Conservation (phyloP, 1,140 invertebrate species). For the Proales similis region DNA sequence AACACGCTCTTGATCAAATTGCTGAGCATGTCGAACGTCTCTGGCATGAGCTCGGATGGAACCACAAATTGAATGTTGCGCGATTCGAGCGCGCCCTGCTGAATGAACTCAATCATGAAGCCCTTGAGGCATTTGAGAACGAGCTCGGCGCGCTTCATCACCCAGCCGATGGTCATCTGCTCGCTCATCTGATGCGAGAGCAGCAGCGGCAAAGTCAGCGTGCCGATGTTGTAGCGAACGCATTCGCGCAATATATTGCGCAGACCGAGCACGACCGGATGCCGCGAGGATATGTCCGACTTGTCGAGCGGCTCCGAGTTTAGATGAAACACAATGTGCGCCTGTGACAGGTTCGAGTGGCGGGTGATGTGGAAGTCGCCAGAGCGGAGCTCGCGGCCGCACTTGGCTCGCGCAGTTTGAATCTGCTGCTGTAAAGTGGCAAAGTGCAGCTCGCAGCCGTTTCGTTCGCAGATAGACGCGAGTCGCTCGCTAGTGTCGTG, state of each 20-base stretch:
- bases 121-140: slow-evolving; percentile 98
- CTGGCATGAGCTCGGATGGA: slow-evolving; percentile 57
- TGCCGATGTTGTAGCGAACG: slow-evolving; percentile 83
- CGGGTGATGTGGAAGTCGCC: slow-evolving; percentile 89
- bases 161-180: slow-evolving; percentile 95
- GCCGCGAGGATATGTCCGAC: slow-evolving; percentile 85
- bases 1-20: slow-evolving; percentile 29
- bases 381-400: slow-evolving; percentile 54
- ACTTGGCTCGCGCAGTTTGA: slow-evolving; percentile 48
- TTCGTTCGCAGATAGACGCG: slow-evolving; percentile 24
- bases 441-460: slow-evolving; percentile 73
- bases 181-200: slow-evolving; percentile 87
- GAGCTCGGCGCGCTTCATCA: slow-evolving; percentile 83
- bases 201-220: slow-evolving; percentile 81
- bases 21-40: slow-evolving; percentile 20
- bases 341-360: slow-evolving; percentile 87
- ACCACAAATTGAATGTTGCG: slow-evolving; percentile 77
- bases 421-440: slow-evolving; percentile 74
- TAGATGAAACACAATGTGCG: slow-evolving; percentile 89
- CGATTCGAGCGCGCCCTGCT: slow-evolving; percentile 72
- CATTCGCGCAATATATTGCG: slow-evolving; percentile 88
- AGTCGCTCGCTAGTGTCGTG: slow-evolving; percentile 46
- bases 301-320: slow-evolving; percentile 59
- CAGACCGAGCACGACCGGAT: slow-evolving; percentile 86
- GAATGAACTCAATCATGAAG: slow-evolving; percentile 95